Conservation (phyloP, 2,113 vertebrate genomes). For the Cercocebus atys region DNA sequence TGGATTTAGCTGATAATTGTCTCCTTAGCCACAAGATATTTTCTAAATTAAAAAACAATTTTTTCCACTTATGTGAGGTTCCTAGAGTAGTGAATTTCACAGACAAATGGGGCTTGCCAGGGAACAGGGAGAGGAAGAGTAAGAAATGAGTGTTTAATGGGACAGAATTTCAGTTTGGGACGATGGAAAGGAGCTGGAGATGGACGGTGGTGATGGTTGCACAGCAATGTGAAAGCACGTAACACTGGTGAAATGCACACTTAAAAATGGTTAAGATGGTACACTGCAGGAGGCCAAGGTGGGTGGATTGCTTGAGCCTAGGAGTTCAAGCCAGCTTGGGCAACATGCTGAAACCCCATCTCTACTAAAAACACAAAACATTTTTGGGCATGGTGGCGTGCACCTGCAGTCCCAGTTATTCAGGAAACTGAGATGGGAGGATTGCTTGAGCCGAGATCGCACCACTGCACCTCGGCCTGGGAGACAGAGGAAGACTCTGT, state of each 20-base stretch:
- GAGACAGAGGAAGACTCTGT: no score
- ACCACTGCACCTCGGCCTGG: no score
- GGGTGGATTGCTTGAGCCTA: no score
- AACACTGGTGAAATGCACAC: background rate
- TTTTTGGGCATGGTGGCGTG: no score
- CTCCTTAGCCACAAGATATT: background rate
- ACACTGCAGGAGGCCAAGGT: no score
- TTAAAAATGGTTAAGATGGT: background rate
- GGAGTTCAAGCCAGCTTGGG: no score
- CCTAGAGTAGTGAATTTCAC: background rate
- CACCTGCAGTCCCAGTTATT: no score
- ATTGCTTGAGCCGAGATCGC: no score
- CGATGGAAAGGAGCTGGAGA: background rate
- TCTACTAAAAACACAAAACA: no score
- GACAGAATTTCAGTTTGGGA: background rate
- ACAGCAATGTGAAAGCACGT: rapidly evolving
- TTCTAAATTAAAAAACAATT: background rate
- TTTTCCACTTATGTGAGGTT: background rate
- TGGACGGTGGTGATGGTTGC: background rate
- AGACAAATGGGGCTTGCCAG: background rate
- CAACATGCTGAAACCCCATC: no score
- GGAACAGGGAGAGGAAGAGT: no score
- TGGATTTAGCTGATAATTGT: background rate
- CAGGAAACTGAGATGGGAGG: no score
- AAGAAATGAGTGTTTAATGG: background rate